These are phyloP conservation scores for Drosophila prostipennis DNA, from an alignment of 2,888 invertebrate genomes.

Conservation along the genomic window DNA sequence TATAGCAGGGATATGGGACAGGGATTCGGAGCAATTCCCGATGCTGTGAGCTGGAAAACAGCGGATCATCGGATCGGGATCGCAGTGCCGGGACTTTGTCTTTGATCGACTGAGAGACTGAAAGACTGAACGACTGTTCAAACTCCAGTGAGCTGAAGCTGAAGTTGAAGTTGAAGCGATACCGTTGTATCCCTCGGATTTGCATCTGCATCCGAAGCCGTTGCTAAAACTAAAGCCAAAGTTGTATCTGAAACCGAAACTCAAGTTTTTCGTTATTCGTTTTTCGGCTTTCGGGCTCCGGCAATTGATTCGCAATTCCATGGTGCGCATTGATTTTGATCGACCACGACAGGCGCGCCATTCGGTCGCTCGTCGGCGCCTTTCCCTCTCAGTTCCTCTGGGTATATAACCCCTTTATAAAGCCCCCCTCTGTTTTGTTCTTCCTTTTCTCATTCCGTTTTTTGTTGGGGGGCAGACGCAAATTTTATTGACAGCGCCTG, in stretches of 20 bases:
- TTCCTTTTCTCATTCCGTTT: background rate
- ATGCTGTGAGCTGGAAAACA: conserved; percentile 42
- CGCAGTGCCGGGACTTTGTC: conserved; percentile 71
- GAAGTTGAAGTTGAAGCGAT: conserved; percentile 45
- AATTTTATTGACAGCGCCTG: conserved; percentile 76
- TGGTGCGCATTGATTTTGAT: conserved; percentile 75
- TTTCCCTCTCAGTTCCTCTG: conserved; percentile 9
- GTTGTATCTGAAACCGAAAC: conserved; percentile 48
- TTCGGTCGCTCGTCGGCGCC: conserved; percentile 47
- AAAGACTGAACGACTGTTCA: conserved; percentile 59
- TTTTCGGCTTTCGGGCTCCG: background rate
- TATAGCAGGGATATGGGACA: background rate
- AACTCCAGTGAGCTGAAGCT: conserved; percentile 57
- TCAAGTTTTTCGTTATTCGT: too few species aligned
- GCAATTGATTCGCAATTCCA: conserved; percentile 69
- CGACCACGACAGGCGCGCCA: conserved; percentile 74
- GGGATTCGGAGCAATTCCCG: conserved; percentile 11
- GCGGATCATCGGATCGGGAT: conserved; percentile 33
- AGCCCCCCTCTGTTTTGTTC: background rate
- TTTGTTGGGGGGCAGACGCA: conserved; percentile 61
- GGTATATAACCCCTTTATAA: background rate
- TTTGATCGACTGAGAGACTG: conserved; percentile 70
- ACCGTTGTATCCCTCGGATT: conserved; percentile 54
- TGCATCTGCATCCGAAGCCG: conserved; percentile 20
- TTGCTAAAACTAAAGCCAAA: background rate